phyloP scores from a whole-genome alignment of 2,888 invertebrate species.

The Nomada hirtipes region DNA sequence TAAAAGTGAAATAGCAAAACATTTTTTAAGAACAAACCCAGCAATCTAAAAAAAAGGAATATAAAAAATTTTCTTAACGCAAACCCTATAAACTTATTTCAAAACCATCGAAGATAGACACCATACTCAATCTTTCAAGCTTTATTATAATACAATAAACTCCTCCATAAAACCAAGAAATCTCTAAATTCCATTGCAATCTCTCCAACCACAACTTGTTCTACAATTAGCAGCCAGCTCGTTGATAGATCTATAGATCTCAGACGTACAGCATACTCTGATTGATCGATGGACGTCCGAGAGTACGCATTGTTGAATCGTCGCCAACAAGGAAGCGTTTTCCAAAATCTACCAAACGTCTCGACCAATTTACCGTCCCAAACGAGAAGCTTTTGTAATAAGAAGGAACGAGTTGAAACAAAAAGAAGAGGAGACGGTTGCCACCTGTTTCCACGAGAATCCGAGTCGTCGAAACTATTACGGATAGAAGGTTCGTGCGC shows the following conservation, averaged over 20 bases:
- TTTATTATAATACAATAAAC: not conserved
- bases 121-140: too few relatives aligned
- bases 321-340: constrained; percentile 35
- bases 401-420: not conserved
- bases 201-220: not conserved
- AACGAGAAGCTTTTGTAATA: not conserved
- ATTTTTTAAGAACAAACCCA: too few relatives aligned
- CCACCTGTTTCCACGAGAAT: not conserved
- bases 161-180: not conserved
- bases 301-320: constrained; percentile 22
- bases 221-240: constrained; percentile 31
- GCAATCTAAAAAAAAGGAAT: too few relatives aligned
- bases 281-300: not conserved
- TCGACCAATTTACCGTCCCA: too few relatives aligned
- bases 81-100: too few relatives aligned
- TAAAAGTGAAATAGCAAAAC: too few relatives aligned
- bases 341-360: not conserved
- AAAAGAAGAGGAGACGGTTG: not conserved
- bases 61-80: too few relatives aligned
- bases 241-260: constrained; percentile 14
- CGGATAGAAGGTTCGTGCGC: constrained; percentile 42
- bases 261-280: not conserved
- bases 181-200: not conserved
- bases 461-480: constrained; percentile 8
- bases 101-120: too few relatives aligned